Evolutionary conservation across 2,113 vertebrate genomes (phyloP).

Genomic region (Cavia aperea): DNA sequence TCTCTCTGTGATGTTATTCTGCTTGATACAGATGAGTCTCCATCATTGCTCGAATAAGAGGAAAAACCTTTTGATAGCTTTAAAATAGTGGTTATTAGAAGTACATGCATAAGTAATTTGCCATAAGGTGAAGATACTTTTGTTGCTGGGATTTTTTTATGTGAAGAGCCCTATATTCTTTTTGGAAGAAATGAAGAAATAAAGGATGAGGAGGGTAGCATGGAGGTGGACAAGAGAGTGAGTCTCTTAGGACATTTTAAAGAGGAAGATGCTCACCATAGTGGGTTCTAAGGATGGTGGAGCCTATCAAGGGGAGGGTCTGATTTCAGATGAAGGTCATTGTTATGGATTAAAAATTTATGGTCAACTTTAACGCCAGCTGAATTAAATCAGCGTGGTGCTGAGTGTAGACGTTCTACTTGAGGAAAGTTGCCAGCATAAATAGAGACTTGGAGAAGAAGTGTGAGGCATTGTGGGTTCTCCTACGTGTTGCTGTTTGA

Average conservation of each 20-base stretch:
- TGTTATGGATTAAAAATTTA: too few relatives aligned
- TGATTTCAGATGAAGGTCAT: background rate
- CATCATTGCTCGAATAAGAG: background rate
- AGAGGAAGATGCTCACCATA: background rate
- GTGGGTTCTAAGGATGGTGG: background rate
- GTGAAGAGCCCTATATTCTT: background rate
- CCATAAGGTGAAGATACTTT: slow-evolving; percentile 5
- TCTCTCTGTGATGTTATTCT: background rate
- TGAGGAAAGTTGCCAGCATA: too few relatives aligned
- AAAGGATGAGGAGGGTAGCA: background rate
- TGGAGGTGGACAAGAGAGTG: background rate
- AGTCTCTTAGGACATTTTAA: background rate
- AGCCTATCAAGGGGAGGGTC: background rate
- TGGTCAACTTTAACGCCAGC: too few relatives aligned
- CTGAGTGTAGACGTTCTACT: too few relatives aligned
- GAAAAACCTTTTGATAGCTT: background rate
- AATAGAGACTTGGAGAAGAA: too few relatives aligned
- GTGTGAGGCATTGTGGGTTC: too few relatives aligned
- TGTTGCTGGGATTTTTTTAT: slow-evolving; percentile 10
- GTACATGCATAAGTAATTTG: background rate
- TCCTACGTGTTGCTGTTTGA: too few relatives aligned
- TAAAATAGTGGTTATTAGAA: background rate
- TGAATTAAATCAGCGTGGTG: too few relatives aligned
- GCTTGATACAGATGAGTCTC: background rate
- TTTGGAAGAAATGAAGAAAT: background rate